A percentile compares a stretch with the other conserved stretches of the same genome.
These are phyloP conservation scores for Aradus depressus DNA, from an alignment of 2,888 invertebrate genomes.

Conservation along the genomic window DNA sequence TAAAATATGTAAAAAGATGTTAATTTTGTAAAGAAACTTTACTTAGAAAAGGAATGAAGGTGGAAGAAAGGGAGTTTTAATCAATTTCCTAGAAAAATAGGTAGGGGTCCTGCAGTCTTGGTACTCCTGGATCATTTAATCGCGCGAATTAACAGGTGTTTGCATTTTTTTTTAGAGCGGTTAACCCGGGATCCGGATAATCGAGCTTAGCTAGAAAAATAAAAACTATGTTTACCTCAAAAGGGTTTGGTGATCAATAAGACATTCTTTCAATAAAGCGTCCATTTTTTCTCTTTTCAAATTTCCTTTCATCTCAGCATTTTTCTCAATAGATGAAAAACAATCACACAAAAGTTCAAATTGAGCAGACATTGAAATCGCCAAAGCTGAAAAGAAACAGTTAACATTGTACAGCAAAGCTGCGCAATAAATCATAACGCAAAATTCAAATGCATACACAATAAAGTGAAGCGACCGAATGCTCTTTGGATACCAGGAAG, in stretches of 20 bases:
- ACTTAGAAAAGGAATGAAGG: no score
- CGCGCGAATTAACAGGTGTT: no score
- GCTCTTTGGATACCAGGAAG: slow-evolving; percentile 20
- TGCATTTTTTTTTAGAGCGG: no score
- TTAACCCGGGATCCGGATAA: no score
- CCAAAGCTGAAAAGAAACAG: slow-evolving; percentile 23
- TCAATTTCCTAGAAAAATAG: no score
- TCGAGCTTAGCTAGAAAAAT: no score
- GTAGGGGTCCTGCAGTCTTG: no score
- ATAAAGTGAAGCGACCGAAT: not conserved
- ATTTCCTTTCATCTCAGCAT: slow-evolving; percentile 1
- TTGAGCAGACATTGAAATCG: slow-evolving; percentile 18
- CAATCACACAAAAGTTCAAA: slow-evolving; percentile 18
- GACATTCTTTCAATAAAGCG: slow-evolving; percentile 17
- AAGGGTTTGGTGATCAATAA: slow-evolving; percentile 21
- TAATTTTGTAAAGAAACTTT: no score
- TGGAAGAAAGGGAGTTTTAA: no score
- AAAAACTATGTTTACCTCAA: slow-evolving; percentile 11
- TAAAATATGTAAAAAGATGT: no score
- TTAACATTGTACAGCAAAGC: slow-evolving; percentile 25
- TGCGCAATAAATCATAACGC: slow-evolving; percentile 27
- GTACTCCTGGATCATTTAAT: no score
- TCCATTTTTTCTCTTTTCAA: slow-evolving; percentile 10
- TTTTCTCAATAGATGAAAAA: slow-evolving; percentile 15
- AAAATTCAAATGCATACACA: slow-evolving; percentile 24